These are phyloP conservation scores for Schizaphis graminum DNA, from an alignment of 2,888 invertebrate species.

Conservation along the genomic window DNA sequence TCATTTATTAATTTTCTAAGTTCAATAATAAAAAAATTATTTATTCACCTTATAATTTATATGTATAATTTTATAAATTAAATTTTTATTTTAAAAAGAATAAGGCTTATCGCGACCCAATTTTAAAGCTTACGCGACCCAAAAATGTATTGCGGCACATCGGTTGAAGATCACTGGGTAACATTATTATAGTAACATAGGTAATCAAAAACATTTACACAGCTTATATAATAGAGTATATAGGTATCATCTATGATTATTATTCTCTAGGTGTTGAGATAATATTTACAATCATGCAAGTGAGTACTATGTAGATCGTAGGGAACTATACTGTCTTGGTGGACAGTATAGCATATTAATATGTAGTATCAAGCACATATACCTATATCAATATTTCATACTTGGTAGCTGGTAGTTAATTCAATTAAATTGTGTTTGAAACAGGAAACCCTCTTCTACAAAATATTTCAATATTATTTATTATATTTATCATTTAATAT, in stretches of 20 bases:
- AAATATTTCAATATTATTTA: neutral
- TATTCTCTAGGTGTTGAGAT: neutral
- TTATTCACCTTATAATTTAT: too few relatives aligned
- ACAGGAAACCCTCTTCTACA: neutral
- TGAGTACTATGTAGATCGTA: neutral
- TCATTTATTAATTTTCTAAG: too few relatives aligned
- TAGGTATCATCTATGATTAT: neutral
- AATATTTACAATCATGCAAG: neutral
- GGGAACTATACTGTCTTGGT: neutral
- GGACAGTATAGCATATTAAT: neutral
- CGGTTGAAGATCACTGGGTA: too few relatives aligned
- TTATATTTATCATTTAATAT: neutral
- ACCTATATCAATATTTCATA: neutral
- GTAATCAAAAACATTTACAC: too few relatives aligned
- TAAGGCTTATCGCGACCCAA: too few relatives aligned
- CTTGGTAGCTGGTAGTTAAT: neutral
- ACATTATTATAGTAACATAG: too few relatives aligned
- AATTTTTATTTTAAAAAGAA: too few relatives aligned
- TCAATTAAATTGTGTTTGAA: neutral
- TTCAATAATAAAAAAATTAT: too few relatives aligned
- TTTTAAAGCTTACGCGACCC: too few relatives aligned
- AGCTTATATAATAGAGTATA: too few relatives aligned
- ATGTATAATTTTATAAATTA: too few relatives aligned
- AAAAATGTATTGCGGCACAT: too few relatives aligned
- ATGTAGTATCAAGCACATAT: neutral